Conservation (phyloP, 2,797 vertebrate genomes). For the Petrocephalus schoutedeni region DNA sequence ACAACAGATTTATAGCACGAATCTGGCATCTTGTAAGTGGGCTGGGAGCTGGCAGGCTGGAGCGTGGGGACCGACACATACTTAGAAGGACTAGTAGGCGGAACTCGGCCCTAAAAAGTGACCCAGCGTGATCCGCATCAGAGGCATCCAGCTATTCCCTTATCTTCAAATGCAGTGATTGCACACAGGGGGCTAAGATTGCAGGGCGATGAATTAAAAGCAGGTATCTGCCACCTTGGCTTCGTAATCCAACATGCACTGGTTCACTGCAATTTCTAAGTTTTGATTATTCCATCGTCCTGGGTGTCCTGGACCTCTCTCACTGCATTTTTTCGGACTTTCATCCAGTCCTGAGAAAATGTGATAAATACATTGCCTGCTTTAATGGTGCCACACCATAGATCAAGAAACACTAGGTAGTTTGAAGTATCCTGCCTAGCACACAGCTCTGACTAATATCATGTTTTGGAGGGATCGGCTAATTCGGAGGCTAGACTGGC, state of each 20-base stretch:
- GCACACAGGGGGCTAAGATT: background rate
- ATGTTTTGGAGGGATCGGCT: background rate
- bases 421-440: background rate
- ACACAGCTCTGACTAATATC: background rate
- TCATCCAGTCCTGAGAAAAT: background rate
- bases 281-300: background rate
- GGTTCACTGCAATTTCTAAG: background rate
- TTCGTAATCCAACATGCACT: background rate
- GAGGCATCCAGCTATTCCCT: background rate
- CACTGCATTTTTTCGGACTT: background rate
- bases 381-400: background rate
- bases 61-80: background rate
- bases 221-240: background rate
- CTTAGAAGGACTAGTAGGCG: background rate
- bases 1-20: background rate
- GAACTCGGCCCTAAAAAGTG: background rate
- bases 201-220: background rate
- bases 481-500: background rate
- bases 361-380: background rate
- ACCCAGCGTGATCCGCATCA: background rate
- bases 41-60: background rate
- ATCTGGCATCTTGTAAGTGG: background rate
- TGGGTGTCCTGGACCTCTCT: background rate
- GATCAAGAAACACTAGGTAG: background rate
- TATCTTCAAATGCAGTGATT: background rate